Percentiles rank a stretch among this genome's conserved stretches.
phyloP scores from a whole-genome alignment of 2,888 invertebrate genomes.

The Agapostemon virescens region DNA sequence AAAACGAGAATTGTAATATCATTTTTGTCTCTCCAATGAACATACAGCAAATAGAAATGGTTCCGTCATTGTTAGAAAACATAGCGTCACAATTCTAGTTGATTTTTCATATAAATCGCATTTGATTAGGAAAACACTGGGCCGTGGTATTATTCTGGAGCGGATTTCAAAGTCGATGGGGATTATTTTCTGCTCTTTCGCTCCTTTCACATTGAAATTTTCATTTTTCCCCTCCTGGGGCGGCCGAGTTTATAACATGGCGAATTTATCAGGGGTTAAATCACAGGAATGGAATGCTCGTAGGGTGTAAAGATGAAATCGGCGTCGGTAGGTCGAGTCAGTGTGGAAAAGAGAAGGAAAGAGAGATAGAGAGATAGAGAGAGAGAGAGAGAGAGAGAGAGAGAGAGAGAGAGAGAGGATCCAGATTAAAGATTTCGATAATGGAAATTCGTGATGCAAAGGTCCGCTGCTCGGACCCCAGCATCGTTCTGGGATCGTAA shows the following conservation, averaged over 20 bases:
- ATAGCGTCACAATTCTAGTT: neutral
- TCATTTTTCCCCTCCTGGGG: slow-evolving; percentile 23
- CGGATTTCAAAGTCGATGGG: slow-evolving; percentile 17
- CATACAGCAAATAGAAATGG: neutral
- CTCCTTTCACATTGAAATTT: slow-evolving; percentile 35
- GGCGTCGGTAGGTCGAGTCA: slow-evolving; percentile 44
- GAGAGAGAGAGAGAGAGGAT: slow-evolving; percentile 33
- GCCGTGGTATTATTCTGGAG: slow-evolving; percentile 2
- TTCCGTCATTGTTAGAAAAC: neutral
- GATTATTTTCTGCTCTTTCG: slow-evolving; percentile 35
- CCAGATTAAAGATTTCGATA: slow-evolving; percentile 62
- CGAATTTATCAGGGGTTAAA: slow-evolving; percentile 62
- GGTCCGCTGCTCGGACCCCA: slow-evolving; percentile 33
- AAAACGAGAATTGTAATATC: neutral
- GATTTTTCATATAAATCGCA: slow-evolving; percentile 24
- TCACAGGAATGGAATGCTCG: slow-evolving; percentile 52
- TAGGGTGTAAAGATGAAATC: slow-evolving; percentile 61
- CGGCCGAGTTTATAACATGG: slow-evolving; percentile 57
- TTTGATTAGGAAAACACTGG: neutral
- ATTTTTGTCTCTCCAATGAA: neutral
- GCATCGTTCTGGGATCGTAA: slow-evolving; percentile 54
- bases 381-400: slow-evolving; percentile 7
- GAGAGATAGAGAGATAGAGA: neutral
- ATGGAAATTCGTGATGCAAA: slow-evolving; percentile 60
- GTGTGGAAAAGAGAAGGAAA: neutral